Conservation (phyloP, 2,113 vertebrate species). For the Bufo bufo region DNA sequence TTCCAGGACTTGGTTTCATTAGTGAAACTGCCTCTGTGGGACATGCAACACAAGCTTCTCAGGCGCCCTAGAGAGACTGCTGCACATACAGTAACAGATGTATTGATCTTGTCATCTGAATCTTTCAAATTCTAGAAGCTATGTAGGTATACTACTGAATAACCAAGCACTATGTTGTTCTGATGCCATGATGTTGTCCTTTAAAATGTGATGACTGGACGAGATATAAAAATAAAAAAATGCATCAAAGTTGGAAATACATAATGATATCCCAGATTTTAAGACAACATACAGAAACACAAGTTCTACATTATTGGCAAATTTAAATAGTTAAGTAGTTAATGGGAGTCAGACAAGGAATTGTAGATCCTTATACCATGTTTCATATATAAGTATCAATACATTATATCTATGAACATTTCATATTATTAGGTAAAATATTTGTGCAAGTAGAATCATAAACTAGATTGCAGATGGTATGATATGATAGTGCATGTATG, state of each 20-base stretch:
- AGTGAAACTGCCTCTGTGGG: slow-evolving; percentile 53
- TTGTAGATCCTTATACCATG: no score
- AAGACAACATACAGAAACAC: no score
- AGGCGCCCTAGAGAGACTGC: slow-evolving; percentile 46
- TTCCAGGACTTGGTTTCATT: slow-evolving; percentile 57
- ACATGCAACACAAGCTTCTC: slow-evolving; percentile 44
- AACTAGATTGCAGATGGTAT: no score
- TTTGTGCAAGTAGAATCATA: no score
- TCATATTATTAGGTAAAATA: no score
- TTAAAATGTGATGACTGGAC: background rate
- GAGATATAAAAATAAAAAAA: background rate
- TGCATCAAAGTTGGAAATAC: background rate
- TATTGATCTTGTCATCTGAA: slow-evolving; percentile 53
- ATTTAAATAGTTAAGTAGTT: no score
- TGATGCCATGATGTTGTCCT: background rate
- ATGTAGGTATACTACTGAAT: background rate
- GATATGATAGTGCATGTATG: no score
- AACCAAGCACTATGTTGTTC: slow-evolving; percentile 4
- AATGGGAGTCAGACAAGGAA: no score
- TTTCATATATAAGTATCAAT: no score
- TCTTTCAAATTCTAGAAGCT: slow-evolving; percentile 2
- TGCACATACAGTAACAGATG: slow-evolving; percentile 46
- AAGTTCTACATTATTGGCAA: no score
- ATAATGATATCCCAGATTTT: no score
- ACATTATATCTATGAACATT: no score